phyloP scores from a whole-genome alignment of 2,797 vertebrate species.

The Thamnophis elegans region DNA sequence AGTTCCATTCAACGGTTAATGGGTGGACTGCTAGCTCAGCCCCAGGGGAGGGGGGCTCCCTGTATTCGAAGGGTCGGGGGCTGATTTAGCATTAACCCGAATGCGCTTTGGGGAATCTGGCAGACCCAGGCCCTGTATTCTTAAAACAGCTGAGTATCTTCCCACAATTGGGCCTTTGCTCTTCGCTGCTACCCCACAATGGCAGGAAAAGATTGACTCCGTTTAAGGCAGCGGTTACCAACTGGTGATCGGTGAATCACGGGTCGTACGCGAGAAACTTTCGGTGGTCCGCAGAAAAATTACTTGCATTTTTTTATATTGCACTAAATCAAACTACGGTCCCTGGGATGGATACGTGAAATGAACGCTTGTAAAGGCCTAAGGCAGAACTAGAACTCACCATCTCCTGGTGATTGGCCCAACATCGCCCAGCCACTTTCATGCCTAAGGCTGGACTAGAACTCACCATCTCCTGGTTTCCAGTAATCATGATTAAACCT shows the following conservation, averaged over 20 bases:
- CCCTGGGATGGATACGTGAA: too few species aligned
- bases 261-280: too few species aligned
- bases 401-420: too few species aligned
- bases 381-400: background rate
- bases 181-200: background rate
- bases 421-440: too few species aligned
- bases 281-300: too few species aligned
- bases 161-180: background rate
- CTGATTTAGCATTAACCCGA: background rate
- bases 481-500: background rate
- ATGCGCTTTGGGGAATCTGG: background rate
- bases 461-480: background rate
- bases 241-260: too few species aligned
- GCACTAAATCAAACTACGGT: too few species aligned
- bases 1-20: background rate
- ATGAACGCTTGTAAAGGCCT: too few species aligned
- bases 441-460: background rate
- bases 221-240: too few species aligned
- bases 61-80: background rate
- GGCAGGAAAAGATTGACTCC: background rate
- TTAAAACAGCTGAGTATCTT: background rate
- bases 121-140: background rate
- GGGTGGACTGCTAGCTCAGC: background rate
- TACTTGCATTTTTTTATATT: too few species aligned
- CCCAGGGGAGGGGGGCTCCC: background rate